Evolutionary conservation across 2,797 vertebrate genomes (phyloP), one percentile per base, ranked within the genome.

Genomic region (Rhodeus uyekii): DNA sequence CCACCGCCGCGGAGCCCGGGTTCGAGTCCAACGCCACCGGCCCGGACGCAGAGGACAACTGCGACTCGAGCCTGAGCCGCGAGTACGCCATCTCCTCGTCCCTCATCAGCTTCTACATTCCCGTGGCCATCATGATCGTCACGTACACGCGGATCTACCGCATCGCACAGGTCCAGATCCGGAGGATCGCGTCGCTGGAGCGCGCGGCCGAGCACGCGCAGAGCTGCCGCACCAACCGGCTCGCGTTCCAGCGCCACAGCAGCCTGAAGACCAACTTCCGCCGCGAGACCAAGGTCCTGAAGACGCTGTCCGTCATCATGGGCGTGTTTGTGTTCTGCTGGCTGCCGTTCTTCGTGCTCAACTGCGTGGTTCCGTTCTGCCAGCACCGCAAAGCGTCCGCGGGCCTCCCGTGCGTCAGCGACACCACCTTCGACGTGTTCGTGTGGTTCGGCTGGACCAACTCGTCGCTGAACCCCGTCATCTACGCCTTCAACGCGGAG

Each of bases 401-500:
- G 2, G 94, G 96, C 24, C 24, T 27, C 5, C 95, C 96, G 7
- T 99, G 98, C 3, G 96, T 99, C 87, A 97, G 97, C 75, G 96
- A 98, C 91, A 97, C 96, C 46, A 97, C 96, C 2, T 99, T 99
- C 81, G 93, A 98, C 77, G 91, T 98, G 44, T 99, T 99, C 2
- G 96, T 99, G 85, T 99, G 98, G 98, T 97, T 98, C 86, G 97
- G 97, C 46, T 99, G 98, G 98, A 95, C 97, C 71, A 99, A 99
- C 92, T 99, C 98, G 2, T 95, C 96, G 0, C 94, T 99, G 61
- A 99, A 99, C 90, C 98, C 98, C 42, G 89, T 99, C 76, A 97
- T 99, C 83, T 99, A 99, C 83, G 97, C 98, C 39, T 99, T 97
- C 92, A 98, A 99, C 75, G 95, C 96, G 0, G 97, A 99, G 89